phyloP scores from a whole-genome alignment of 2,888 invertebrate species.

The Rhagium mordax region DNA sequence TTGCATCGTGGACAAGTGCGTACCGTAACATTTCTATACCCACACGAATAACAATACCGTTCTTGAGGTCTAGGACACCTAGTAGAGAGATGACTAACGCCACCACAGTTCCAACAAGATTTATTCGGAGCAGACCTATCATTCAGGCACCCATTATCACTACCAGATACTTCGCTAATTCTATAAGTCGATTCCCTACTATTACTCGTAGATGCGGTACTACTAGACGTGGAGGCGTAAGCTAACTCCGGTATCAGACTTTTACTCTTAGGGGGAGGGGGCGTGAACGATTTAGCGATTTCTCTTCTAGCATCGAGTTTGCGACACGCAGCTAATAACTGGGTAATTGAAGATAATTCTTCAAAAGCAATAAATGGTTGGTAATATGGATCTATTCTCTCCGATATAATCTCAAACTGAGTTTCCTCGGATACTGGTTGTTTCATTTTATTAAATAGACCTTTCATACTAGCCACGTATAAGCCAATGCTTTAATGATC shows the following conservation, averaged over 20 bases:
- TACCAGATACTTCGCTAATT: too few species aligned
- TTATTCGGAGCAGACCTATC: not conserved
- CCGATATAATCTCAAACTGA: not conserved
- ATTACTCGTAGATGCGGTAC: not conserved
- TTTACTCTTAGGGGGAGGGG: not conserved
- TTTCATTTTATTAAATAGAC: not conserved
- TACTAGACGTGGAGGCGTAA: not conserved
- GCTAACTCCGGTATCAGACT: slow-evolving; percentile 34
- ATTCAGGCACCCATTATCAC: too few species aligned
- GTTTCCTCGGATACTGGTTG: not conserved
- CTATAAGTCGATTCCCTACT: not conserved
- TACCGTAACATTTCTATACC: slow-evolving; percentile 22
- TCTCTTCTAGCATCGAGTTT: slow-evolving; percentile 34
- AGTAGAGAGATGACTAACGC: slow-evolving; percentile 16
- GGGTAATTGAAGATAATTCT: not conserved
- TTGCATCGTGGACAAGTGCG: slow-evolving; percentile 32
- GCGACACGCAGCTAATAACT: slow-evolving; percentile 5
- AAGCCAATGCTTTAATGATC: not conserved
- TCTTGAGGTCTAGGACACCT: slow-evolving; percentile 19
- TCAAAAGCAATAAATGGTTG: not conserved
- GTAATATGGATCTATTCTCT: not conserved
- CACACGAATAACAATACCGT: slow-evolving; percentile 30
- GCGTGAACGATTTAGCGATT: slow-evolving; percentile 21
- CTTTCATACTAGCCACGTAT: not conserved
- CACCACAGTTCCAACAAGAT: slow-evolving; percentile 33